Evolutionary conservation across 1,140 invertebrate genomes (phyloP), one percentile per base, ranked within the genome.

Genomic region (Cardiocondyla obscurior): DNA sequence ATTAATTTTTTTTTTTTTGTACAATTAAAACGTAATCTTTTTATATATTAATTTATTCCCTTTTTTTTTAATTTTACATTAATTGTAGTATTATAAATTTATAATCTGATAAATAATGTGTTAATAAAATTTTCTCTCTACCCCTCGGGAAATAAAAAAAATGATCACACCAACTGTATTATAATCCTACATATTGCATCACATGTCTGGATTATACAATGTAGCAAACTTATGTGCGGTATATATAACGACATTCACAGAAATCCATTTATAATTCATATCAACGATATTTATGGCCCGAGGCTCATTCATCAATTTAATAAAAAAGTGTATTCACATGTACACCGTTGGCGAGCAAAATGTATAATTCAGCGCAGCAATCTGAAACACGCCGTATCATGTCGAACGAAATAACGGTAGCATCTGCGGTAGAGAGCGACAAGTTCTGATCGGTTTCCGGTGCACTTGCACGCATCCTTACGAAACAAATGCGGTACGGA

Each of bases 401-500:
- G 8, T 39, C 60, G 12, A 65, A 55, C 3, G 46, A 16, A 77
- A 51, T 65, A 64, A 65, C 8, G 33, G n/a, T 25, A 46, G 10
- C 60, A 42, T 55, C 25, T 79, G 46, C 46, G 33, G 16, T 30
- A 36, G 22, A 79, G 39, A 28, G 49, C 33, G 62, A 79, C 36
- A 69, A 79, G 51, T 79, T 79, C 46, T 65, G 62, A 67, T 76
- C 73, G 8, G 8, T 76, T 67, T 79, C 25, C 62, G 12, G 46
- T 36, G 16, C 28, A 51, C 16, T 22, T 64, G 30, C 33, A 19
- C 12, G 62, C 30, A 25, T 60, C 12, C 19, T 62, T 39, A 19
- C 1, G 33, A 39, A 67, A 77, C 60, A 67, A 77, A 65, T 19
- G n/a, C 39, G 1, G 10, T 28, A 16, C 10, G 2, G 12, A 74